A percentile compares a stretch with the other conserved stretches of the same genome.
Conservation (phyloP, 2,888 invertebrate species). For the Pammene aurita region DNA sequence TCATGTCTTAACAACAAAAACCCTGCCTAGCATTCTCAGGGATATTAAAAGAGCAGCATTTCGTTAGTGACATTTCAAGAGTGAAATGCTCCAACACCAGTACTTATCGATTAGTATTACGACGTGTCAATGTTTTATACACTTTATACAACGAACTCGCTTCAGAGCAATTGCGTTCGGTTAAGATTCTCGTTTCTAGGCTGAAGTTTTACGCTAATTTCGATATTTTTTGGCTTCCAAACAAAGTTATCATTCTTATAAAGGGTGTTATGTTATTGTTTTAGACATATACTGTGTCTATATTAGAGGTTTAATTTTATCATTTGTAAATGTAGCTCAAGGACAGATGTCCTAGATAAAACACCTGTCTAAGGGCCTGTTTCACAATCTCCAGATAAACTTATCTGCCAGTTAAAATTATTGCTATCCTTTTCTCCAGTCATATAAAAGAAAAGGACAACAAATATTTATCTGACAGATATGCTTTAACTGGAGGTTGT, state of each 20-base stretch:
- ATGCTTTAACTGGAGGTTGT: no score
- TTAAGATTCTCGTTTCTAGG: slow-evolving; percentile 18
- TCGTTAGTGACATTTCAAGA: no score
- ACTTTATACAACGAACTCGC: slow-evolving; percentile 71
- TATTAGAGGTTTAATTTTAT: slow-evolving; percentile 26
- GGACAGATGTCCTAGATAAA: neutral
- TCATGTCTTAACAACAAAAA: no score
- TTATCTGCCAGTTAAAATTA: no score
- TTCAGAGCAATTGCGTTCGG: slow-evolving; percentile 15
- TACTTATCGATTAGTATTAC: slow-evolving; percentile 66
- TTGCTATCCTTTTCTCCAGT: no score
- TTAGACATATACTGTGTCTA: slow-evolving; percentile 22
- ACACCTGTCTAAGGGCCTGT: neutral
- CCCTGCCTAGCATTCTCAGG: no score
- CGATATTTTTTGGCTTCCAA: slow-evolving; percentile 56
- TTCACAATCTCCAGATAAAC: no score
- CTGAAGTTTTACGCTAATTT: slow-evolving; percentile 25
- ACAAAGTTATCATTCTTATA: slow-evolving; percentile 55
- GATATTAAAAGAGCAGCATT: no score
- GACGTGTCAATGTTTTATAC: slow-evolving; percentile 73
- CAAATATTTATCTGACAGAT: no score
- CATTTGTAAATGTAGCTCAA: slow-evolving; percentile 5
- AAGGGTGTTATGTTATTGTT: slow-evolving; percentile 51
- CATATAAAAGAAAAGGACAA: no score
- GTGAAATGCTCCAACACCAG: slow-evolving; percentile 47